A percentile compares a stretch with the other conserved stretches of the same genome.
Evolutionary conservation across 1,140 invertebrate species (phyloP).

Genomic region (Maconellicoccus hirsutus): DNA sequence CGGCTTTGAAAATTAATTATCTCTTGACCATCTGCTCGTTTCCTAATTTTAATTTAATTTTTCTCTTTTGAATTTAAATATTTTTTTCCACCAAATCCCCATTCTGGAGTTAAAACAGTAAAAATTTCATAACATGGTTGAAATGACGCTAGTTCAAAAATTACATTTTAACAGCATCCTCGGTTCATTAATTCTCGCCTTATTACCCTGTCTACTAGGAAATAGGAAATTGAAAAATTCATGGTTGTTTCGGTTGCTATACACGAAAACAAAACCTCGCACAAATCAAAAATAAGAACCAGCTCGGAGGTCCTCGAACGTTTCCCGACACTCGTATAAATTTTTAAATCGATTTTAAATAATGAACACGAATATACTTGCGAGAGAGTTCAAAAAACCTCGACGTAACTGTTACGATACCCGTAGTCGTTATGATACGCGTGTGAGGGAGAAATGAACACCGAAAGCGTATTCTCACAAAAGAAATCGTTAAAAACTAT

Average conservation of each 20-base stretch:
- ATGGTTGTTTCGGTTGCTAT: too few species aligned
- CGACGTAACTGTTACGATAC: not conserved
- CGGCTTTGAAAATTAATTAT: constrained; percentile 3
- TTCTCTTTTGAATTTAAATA: not conserved
- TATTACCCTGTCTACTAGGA: too few species aligned
- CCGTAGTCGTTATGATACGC: not conserved
- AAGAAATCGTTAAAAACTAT: constrained; percentile 9
- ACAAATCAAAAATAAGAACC: too few species aligned
- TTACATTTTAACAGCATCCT: too few species aligned
- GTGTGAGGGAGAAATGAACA: not conserved
- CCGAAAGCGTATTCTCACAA: not conserved
- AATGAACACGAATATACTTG: not conserved
- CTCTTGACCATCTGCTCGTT: constrained; percentile 7
- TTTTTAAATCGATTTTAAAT: constrained; percentile 5
- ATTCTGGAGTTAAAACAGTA: too few species aligned
- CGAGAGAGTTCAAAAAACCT: not conserved
- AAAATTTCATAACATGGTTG: too few species aligned
- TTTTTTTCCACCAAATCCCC: too few species aligned
- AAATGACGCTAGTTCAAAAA: too few species aligned
- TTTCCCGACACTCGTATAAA: not conserved
- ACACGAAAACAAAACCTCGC: too few species aligned
- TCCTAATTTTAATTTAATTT: constrained; percentile 10
- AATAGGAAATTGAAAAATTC: too few species aligned
- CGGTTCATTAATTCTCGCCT: too few species aligned
- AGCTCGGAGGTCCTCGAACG: too few species aligned